Percentiles rank a stretch among this genome's conserved stretches.
phyloP scores from a whole-genome alignment of 2,888 invertebrate species.

The Drosophila hamatofila region DNA sequence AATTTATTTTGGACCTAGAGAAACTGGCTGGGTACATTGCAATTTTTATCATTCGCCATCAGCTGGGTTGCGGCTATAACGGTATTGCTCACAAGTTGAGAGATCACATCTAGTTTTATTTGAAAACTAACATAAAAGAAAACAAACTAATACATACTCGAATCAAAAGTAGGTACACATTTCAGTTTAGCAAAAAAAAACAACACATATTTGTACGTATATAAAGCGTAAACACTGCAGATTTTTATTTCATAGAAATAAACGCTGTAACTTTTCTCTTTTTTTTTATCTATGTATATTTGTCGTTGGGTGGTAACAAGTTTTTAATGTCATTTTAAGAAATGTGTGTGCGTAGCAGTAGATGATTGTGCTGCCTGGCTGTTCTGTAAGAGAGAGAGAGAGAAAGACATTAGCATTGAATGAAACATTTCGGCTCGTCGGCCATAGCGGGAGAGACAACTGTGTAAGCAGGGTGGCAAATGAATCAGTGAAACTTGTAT shows the following conservation, averaged over 20 bases:
- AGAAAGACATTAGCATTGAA: slow-evolving; percentile 1
- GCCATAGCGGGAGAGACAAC: not conserved
- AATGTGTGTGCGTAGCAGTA: slow-evolving; percentile 32
- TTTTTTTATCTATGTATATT: slow-evolving; percentile 17
- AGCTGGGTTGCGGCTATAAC: not conserved
- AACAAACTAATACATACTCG: slow-evolving; percentile 6
- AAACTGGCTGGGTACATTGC: no score
- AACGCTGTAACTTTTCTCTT: slow-evolving; percentile 35
- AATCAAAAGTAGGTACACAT: not conserved
- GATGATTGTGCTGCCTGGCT: slow-evolving; percentile 14
- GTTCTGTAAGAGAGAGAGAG: slow-evolving; percentile 27
- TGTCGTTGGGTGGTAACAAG: slow-evolving; percentile 26
- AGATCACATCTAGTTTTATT: slow-evolving; percentile 60
- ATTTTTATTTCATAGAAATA: slow-evolving; percentile 59
- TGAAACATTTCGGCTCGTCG: not conserved
- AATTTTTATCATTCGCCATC: not conserved
- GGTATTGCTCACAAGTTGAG: not conserved
- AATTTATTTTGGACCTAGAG: no score
- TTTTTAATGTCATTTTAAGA: slow-evolving; percentile 28
- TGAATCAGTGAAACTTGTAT: slow-evolving; percentile 73
- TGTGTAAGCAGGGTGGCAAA: slow-evolving; percentile 17
- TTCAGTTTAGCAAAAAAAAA: slow-evolving; percentile 34
- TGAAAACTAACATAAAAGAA: slow-evolving; percentile 35
- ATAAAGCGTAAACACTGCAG: slow-evolving; percentile 48
- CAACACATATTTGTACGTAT: slow-evolving; percentile 39